Base-by-base conservation (phyloP, 2,888 invertebrate genomes). In the Colostygia pectinataria region DNA sequence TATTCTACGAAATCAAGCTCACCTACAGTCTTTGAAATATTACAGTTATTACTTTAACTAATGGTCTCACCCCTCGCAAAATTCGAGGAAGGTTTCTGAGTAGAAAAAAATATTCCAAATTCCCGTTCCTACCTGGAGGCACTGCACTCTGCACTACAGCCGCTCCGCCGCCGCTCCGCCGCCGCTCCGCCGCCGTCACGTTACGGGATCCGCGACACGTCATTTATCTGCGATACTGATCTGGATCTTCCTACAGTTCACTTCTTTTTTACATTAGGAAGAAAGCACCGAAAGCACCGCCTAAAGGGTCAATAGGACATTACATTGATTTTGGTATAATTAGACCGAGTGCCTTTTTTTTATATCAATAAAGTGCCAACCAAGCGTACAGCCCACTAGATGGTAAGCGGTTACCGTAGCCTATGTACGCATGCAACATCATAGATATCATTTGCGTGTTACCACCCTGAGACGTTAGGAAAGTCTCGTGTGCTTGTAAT, bases 61-160 rank as follows among this genome's bases (percentile, higher is more conserved):
- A 71, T 68, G 61, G 45, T 61, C 34, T 40, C 53, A 10, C 56
- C 54, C 41, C 47, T 55, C 55, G 63, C 64, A 41, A 63, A 58
- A 46, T 74, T 73, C 74, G 63, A 53, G 52, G 74, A 74, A 74
- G 54, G 49, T 25, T 63, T 61, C 53, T 53, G 36, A 43, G 44
- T 51, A 50, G 62, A 71, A 71, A 71, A 45, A 65, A 60, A 24
- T 29, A 48, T 33, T 33, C 29, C 27, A 13, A 31, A 47, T 45
- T 59, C 60, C 63, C 59, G 55, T 45, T 45, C 47, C 53, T 68
- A 65, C 62, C 65, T 63, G 68, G 15, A 27, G 18, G 32, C 29
- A 18, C 36, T 34, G 25, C 32, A 10, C 40, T 44, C 39, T 28
- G 6, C 4, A 3, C 14, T 38, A n/a, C 9, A 33, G 13, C 7